Percentiles rank a stretch among this genome's conserved stretches.
These are phyloP conservation scores for Caenorhabditis sp. DNA, from an alignment of 2,888 invertebrate genomes.

Conservation along the genomic window DNA sequence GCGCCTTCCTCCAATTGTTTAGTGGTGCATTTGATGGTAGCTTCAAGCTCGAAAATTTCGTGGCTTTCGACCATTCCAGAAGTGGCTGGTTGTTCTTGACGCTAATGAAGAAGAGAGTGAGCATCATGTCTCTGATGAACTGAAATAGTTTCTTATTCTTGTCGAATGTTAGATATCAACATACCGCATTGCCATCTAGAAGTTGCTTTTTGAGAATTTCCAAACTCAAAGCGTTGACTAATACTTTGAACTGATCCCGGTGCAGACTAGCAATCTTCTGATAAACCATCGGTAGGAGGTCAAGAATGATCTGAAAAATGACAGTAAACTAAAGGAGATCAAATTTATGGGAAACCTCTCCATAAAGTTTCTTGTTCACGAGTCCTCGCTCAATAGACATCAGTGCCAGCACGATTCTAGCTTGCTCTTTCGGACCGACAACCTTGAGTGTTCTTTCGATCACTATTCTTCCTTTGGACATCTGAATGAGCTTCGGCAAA, in stretches of 20 bases:
- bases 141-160: constrained; percentile 63
- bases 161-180: too few species aligned
- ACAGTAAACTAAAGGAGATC: too few species aligned
- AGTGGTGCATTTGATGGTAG: constrained; percentile 30
- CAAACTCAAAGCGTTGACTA: constrained; percentile 50
- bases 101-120: constrained; percentile 63
- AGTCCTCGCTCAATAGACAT: constrained; percentile 47
- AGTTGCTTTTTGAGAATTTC: constrained; percentile 49
- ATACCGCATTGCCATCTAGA: constrained; percentile 47
- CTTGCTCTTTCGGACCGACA: constrained; percentile 54
- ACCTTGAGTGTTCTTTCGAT: constrained; percentile 55
- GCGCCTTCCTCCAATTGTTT: constrained; percentile 44
- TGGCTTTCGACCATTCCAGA: constrained; percentile 46
- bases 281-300: constrained; percentile 42
- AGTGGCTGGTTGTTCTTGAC: constrained; percentile 53
- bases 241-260: constrained; percentile 49
- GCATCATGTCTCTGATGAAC: constrained; percentile 71
- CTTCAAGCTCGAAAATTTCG: constrained; percentile 50
- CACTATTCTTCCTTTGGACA: constrained; percentile 64
- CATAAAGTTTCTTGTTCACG: constrained; percentile 51
- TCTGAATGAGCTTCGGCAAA: constrained; percentile 56
- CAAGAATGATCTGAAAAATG: constrained; percentile 48
- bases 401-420: constrained; percentile 42
- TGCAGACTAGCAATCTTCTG: constrained; percentile 35
- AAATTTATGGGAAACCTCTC: constrained; percentile 28